These are phyloP conservation scores for Charanyca ferruginea DNA, from an alignment of 2,888 invertebrate genomes.

Conservation along the genomic window DNA sequence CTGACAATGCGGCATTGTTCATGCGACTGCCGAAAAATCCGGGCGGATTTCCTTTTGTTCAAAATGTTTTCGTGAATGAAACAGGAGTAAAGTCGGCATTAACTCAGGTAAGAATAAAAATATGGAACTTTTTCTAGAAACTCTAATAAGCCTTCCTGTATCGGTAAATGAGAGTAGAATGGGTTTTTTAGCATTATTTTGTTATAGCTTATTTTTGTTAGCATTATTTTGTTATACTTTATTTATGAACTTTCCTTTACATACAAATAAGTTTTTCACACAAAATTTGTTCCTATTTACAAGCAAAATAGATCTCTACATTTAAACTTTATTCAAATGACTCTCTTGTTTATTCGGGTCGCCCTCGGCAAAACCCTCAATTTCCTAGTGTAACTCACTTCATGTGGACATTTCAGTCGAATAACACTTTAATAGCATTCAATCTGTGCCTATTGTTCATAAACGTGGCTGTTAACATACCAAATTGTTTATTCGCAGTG, in stretches of 20 bases:
- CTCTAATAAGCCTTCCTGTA: neutral
- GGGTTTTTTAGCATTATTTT: neutral
- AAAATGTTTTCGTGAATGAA: conserved; percentile 18
- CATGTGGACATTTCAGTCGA: conserved; percentile 38
- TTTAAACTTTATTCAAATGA: conserved; percentile 41
- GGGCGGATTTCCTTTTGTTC: conserved; percentile 25
- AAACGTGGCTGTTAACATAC: conserved; percentile 31
- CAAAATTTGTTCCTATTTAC: conserved; percentile 17
- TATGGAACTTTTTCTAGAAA: neutral
- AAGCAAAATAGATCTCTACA: conserved; percentile 11
- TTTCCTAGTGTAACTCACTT: conserved; percentile 35
- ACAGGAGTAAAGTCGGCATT: conserved; percentile 3
- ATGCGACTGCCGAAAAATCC: conserved; percentile 40
- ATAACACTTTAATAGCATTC: conserved; percentile 50
- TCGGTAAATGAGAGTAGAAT: neutral
- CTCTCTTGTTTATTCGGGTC: conserved; percentile 33
- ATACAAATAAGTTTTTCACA: neutral
- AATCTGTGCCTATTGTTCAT: conserved; percentile 47
- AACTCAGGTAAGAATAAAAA: conserved; percentile 13
- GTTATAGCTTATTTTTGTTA: neutral
- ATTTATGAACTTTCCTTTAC: neutral
- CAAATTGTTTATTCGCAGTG: conserved; percentile 42
- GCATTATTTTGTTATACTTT: neutral
- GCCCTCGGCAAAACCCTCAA: conserved; percentile 20
- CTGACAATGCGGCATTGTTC: conserved; percentile 55